Percentiles rank a stretch among this genome's conserved stretches.
Conservation (phyloP, 1,140 invertebrate species). For the Drosophila ficusphila region DNA sequence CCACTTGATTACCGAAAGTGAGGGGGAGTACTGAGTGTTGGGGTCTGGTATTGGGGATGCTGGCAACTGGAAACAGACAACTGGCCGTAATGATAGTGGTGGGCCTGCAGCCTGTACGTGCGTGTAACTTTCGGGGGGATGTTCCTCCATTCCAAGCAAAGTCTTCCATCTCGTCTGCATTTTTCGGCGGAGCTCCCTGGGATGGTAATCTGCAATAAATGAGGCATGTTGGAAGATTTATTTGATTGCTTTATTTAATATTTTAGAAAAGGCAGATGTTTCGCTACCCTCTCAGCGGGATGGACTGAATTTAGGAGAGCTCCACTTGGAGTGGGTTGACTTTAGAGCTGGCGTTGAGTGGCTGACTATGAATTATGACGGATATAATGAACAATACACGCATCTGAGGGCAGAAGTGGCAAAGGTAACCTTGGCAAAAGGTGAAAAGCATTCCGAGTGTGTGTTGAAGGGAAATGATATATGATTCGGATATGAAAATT, state of each 20-base stretch:
- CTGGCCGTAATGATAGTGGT: slow-evolving; percentile 52
- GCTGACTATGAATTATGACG: slow-evolving; percentile 73
- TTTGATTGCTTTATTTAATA: slow-evolving; percentile 83
- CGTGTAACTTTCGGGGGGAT: slow-evolving; percentile 17
- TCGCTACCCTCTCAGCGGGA: slow-evolving; percentile 17
- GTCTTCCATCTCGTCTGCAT: slow-evolving; percentile 16
- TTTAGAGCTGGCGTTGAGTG: slow-evolving; percentile 47
- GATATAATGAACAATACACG: slow-evolving; percentile 65
- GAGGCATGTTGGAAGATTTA: slow-evolving; percentile 83
- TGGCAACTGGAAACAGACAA: slow-evolving; percentile 45
- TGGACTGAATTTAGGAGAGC: background rate
- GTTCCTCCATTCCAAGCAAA: background rate
- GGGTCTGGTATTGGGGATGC: background rate
- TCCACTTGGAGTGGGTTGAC: slow-evolving; percentile 23
- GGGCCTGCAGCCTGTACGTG: slow-evolving; percentile 41
- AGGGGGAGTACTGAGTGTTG: slow-evolving; percentile 1
- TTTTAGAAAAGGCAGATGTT: slow-evolving; percentile 80
- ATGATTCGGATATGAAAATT: slow-evolving; percentile 27
- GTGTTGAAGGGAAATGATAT: slow-evolving; percentile 35
- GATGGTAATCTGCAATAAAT: slow-evolving; percentile 83
- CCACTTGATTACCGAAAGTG: slow-evolving; percentile 10
- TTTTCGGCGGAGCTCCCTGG: slow-evolving; percentile 40
- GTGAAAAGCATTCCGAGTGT: slow-evolving; percentile 29
- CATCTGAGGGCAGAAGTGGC: slow-evolving; percentile 19
- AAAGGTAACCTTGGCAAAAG: slow-evolving; percentile 27